These are phyloP conservation scores for Eonycteris spelaea DNA, from an alignment of 2,113 vertebrate genomes.

Conservation along the genomic window DNA sequence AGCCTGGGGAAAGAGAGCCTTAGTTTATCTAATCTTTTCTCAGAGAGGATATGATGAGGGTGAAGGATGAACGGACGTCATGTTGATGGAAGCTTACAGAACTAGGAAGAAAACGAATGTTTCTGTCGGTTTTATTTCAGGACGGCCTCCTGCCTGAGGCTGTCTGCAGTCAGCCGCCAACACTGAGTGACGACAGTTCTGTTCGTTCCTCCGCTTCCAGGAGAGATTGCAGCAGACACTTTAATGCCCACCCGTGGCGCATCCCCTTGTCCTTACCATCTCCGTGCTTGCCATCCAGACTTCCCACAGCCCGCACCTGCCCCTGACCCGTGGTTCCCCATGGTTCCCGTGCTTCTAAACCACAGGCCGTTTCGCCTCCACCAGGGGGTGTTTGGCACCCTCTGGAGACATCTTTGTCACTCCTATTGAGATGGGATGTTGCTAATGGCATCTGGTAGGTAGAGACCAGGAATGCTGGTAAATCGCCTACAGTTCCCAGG, in stretches of 20 bases:
- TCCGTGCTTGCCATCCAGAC: not conserved
- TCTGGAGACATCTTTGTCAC: not conserved
- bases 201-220: not conserved
- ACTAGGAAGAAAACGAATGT: not conserved
- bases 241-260: not conserved
- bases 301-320: not conserved
- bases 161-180: not conserved
- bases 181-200: rapidly evolving
- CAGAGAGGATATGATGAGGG: not conserved
- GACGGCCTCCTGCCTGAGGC: not conserved
- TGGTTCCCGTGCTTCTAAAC: not conserved
- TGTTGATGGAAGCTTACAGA: not conserved
- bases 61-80: not conserved
- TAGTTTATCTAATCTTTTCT: not conserved
- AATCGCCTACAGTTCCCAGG: not conserved
- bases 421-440: too few relatives aligned
- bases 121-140: not conserved
- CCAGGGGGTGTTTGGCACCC: not conserved
- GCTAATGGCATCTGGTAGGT: not conserved
- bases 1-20: not conserved
- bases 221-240: not conserved
- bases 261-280: not conserved
- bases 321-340: too few relatives aligned
- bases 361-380: not conserved
- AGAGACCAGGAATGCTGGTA: not conserved